Evolutionary conservation across 2,113 vertebrate genomes (phyloP).

Genomic region (Poicephalus meyeri): DNA sequence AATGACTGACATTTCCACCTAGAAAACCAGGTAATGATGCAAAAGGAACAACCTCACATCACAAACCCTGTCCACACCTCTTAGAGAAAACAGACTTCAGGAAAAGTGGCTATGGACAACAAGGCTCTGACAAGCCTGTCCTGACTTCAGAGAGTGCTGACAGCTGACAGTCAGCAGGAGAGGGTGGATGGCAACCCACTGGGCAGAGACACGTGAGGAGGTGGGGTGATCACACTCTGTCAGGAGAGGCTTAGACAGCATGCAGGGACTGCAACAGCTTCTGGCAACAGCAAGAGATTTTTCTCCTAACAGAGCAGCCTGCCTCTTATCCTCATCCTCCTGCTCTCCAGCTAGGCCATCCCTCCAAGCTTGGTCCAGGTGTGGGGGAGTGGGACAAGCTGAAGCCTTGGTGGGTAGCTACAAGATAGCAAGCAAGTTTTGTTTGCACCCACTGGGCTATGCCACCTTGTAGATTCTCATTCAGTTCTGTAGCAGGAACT

Average conservation of each 20-base stretch:
- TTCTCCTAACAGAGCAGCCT: neutral
- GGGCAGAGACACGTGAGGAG: neutral
- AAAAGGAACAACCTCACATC: neutral
- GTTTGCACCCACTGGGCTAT: neutral
- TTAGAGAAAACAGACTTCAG: neutral
- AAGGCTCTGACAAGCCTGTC: neutral
- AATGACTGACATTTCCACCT: neutral
- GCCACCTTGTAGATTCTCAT: neutral
- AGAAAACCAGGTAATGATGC: neutral
- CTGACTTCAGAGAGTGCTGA: neutral
- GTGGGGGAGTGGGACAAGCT: neutral
- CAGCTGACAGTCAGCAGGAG: neutral
- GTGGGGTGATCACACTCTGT: fast-evolving
- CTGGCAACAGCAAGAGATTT: neutral
- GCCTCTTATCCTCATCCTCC: neutral
- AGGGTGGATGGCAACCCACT: neutral
- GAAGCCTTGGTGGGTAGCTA: neutral
- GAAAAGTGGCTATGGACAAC: neutral
- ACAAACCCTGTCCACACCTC: neutral
- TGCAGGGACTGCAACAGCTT: neutral
- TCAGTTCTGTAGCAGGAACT: neutral
- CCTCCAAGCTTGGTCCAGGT: neutral
- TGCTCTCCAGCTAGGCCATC: neutral
- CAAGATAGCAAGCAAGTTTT: neutral
- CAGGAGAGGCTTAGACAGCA: neutral